Conservation (phyloP, 1,140 invertebrate species). For the Antheraea mylitta region DNA sequence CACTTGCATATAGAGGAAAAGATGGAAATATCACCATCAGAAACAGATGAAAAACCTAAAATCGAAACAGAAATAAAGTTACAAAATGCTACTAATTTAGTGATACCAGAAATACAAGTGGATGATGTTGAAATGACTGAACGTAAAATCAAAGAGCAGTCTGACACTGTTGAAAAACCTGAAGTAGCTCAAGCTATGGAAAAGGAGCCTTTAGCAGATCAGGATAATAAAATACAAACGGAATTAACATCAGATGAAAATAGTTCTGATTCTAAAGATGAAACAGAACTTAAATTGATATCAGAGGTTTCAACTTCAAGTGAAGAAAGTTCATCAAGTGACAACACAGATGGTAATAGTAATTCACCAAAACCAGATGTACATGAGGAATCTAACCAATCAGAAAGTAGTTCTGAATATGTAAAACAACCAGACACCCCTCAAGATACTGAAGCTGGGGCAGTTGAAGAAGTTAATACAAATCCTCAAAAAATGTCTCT, state of each 20-base stretch:
- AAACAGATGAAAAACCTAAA: slow-evolving; percentile 23
- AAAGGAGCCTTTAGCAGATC: slow-evolving; percentile 21
- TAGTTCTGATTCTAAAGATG: slow-evolving; percentile 57
- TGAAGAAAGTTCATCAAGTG: slow-evolving; percentile 72
- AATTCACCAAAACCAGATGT: slow-evolving; percentile 61
- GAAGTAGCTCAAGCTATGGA: slow-evolving; percentile 18
- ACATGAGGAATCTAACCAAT: slow-evolving; percentile 41
- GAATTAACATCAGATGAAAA: slow-evolving; percentile 44
- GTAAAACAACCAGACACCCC: slow-evolving; percentile 19
- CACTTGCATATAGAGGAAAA: background rate
- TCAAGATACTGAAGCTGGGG: slow-evolving; percentile 19
- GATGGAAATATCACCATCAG: background rate
- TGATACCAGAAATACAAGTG: slow-evolving; percentile 66
- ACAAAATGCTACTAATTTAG: slow-evolving; percentile 40
- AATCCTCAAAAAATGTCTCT: slow-evolving; percentile 27
- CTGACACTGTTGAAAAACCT: slow-evolving; percentile 17
- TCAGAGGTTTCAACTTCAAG: slow-evolving; percentile 60
- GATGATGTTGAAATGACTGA: slow-evolving; percentile 69
- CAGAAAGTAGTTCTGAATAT: slow-evolving; percentile 29
- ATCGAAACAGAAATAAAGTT: slow-evolving; percentile 51
- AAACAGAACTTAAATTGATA: slow-evolving; percentile 46
- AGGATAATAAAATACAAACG: slow-evolving; percentile 25
- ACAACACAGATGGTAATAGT: slow-evolving; percentile 70
- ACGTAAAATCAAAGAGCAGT: slow-evolving; percentile 47
- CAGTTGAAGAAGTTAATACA: slow-evolving; percentile 24